These are phyloP conservation scores for Orchestia grillus DNA, from an alignment of 1,140 invertebrate genomes.

Conservation along the genomic window DNA sequence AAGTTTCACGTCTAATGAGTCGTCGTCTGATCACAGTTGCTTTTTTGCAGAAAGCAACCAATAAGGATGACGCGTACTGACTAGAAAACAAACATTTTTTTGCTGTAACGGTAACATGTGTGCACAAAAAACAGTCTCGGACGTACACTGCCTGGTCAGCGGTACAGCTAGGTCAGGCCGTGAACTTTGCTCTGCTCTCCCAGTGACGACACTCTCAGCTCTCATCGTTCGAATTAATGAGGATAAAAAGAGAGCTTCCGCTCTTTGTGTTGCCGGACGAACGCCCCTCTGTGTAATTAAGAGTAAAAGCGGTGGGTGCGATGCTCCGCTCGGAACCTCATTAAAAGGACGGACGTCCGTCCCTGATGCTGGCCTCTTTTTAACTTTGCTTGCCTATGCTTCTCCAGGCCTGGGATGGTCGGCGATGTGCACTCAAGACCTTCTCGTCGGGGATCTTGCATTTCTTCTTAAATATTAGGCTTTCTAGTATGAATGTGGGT, in stretches of 20 bases:
- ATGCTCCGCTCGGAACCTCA: slow-evolving; percentile 19
- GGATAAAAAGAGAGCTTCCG: slow-evolving; percentile 44
- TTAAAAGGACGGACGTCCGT: slow-evolving; percentile 10
- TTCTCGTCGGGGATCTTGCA: neutral
- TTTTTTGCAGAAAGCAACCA: neutral
- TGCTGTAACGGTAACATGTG: neutral
- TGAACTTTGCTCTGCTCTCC: slow-evolving; percentile 23
- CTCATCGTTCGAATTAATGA: slow-evolving; percentile 38
- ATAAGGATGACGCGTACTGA: neutral
- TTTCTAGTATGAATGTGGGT: neutral
- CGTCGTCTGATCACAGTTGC: neutral
- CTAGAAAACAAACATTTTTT: neutral
- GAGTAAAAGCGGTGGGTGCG: slow-evolving; percentile 25
- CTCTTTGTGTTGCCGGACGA: slow-evolving; percentile 46
- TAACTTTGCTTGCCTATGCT: neutral
- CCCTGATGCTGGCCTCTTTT: neutral
- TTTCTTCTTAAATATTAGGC: neutral
- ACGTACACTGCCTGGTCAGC: neutral
- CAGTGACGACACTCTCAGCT: slow-evolving; percentile 19
- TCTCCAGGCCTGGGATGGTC: neutral
- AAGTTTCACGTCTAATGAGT: neutral
- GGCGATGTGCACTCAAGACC: neutral
- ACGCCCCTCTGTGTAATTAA: slow-evolving; percentile 44
- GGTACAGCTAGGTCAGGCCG: neutral
- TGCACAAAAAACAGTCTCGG: neutral